Evolutionary conservation across 2,797 vertebrate species (phyloP).

Genomic region (Loriculus beryllinus): DNA sequence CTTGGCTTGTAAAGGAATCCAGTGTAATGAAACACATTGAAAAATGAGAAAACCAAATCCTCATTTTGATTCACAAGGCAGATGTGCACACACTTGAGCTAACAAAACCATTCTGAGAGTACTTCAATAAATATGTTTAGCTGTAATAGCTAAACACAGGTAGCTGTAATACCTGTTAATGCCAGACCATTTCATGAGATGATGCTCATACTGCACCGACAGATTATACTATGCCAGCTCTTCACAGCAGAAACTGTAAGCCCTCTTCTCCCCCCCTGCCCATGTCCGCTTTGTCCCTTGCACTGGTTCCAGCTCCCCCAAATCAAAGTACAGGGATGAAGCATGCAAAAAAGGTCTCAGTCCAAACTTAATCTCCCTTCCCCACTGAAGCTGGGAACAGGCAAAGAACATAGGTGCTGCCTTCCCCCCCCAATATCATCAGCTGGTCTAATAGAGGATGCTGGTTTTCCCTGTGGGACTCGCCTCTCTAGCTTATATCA

Average conservation of each 20-base stretch:
- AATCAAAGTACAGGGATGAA: not conserved
- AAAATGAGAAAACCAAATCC: constrained; percentile 47
- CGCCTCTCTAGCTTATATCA: not conserved
- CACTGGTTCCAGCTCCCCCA: not conserved
- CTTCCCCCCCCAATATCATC: not conserved
- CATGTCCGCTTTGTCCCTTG: not conserved
- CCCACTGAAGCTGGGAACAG: not conserved
- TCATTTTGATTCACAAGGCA: constrained; percentile 8
- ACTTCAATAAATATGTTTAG: not conserved
- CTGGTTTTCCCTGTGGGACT: not conserved
- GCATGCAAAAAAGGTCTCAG: not conserved
- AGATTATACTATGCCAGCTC: not conserved
- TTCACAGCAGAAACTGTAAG: not conserved
- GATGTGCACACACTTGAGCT: not conserved
- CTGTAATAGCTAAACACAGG: not conserved
- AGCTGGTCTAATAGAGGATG: not conserved
- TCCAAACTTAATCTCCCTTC: not conserved
- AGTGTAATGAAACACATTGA: constrained; percentile 30
- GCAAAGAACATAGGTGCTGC: not conserved
- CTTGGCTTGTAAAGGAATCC: constrained; percentile 43
- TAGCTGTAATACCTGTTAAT: not conserved
- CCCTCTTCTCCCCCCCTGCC: accelerated
- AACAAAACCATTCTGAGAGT: not conserved
- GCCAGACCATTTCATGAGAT: not conserved
- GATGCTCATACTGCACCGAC: not conserved